phyloP scores from a whole-genome alignment of 2,113 vertebrate genomes.

The Solea solea region DNA sequence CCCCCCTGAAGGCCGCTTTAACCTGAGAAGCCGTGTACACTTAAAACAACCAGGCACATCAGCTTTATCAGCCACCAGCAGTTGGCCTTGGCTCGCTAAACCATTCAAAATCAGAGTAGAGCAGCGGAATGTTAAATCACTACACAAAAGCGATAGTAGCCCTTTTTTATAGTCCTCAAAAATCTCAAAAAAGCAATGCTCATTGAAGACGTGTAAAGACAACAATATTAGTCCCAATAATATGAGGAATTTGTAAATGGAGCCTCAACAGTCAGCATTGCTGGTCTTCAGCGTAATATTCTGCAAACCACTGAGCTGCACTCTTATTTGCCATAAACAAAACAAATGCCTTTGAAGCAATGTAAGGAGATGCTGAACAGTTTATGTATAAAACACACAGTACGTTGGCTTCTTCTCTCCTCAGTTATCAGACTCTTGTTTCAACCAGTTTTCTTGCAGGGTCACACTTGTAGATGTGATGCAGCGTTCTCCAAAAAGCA shows the following conservation, averaged over 20 bases:
- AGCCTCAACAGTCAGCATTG: neutral
- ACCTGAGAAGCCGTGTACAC: conserved; percentile 4
- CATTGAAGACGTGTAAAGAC: too few species aligned
- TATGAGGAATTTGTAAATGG: neutral
- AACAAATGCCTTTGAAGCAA: neutral
- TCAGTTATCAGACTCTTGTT: conserved; percentile 27
- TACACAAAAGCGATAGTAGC: conserved; percentile 11
- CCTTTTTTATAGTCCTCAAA: too few species aligned
- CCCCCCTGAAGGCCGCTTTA: conserved; percentile 29
- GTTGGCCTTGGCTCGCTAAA: conserved; percentile 44
- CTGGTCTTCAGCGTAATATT: too few species aligned
- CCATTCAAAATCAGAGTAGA: conserved; percentile 27
- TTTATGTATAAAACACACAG: conserved; percentile 8
- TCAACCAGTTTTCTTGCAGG: conserved; percentile 23
- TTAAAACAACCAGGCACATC: conserved; percentile 38
- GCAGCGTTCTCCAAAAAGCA: conserved; percentile 9
- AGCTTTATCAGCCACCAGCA: conserved; percentile 40
- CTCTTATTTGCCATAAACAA: neutral
- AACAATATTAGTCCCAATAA: neutral
- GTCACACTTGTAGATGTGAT: conserved; percentile 29
- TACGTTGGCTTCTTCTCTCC: neutral
- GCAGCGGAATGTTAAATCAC: conserved; percentile 38
- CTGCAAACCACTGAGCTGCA: too few species aligned
- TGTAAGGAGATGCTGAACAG: neutral
- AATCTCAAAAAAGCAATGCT: too few species aligned